Conservation (phyloP, 2,113 vertebrate genomes). For the Pelodiscus sinensis region DNA sequence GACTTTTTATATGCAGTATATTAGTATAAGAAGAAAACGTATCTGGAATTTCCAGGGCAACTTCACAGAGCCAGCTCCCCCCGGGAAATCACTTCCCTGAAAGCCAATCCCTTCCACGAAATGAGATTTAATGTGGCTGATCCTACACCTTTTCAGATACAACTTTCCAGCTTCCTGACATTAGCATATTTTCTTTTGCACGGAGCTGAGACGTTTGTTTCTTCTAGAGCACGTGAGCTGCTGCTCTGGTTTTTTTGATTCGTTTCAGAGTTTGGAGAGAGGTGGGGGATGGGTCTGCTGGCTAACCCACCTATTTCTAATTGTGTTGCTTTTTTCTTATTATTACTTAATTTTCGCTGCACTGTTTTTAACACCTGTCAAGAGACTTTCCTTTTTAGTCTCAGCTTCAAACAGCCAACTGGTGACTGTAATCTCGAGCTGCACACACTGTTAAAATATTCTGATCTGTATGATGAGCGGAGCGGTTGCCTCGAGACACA, state of each 20-base stretch:
- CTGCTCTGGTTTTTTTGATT: not conserved
- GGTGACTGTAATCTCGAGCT: constrained; percentile 56
- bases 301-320: not conserved
- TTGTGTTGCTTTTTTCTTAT: not conserved
- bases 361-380: constrained; percentile 56
- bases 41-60: not conserved
- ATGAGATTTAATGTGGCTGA: not conserved
- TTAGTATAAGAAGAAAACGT: not conserved
- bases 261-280: not conserved
- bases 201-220: not conserved
- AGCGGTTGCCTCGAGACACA: constrained; percentile 63
- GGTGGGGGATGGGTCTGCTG: not conserved
- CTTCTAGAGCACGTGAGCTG: not conserved
- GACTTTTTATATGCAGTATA: not conserved
- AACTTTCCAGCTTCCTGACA: not conserved
- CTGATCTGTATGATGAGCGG: constrained; percentile 53
- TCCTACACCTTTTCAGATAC: not conserved
- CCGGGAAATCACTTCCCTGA: not conserved
- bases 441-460: constrained; percentile 70
- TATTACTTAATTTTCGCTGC: constrained; percentile 32
- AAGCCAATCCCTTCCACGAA: not conserved
- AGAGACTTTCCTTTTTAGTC: constrained; percentile 47
- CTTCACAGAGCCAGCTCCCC: not conserved
- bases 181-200: not conserved
- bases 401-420: constrained; percentile 56